Base-by-base conservation (phyloP, 2,797 vertebrate species). In the Ficedula albicollis region DNA sequence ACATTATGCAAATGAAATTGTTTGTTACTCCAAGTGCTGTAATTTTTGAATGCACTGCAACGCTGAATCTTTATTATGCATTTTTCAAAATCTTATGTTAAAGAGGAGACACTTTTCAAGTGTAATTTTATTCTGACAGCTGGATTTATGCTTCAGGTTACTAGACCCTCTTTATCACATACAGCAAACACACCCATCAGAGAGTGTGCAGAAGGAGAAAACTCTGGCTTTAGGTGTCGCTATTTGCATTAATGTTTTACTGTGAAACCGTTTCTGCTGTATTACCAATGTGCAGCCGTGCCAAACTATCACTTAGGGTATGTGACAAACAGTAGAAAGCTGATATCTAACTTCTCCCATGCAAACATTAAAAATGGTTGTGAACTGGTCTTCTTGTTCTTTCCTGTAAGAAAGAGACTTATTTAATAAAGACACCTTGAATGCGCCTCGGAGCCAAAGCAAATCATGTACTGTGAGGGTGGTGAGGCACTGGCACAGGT, bases 1-100 rank as follows among this genome's bases (percentile, higher is more conserved):
- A 9, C 0, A 1, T 62, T 51, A 56, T 0, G 10, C 27, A 48
- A 18, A 4, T 52, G 29, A 63, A 80, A 46, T 77, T 34, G 9
- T 36, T 68, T 81, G 69, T 72, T 67, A 4, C 36, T 25, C 9
- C 41, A 23, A 60, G 23, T 54, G n/a, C 18, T 49, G 23, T 43
- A 18, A 29, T 51, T 68, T 77, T 60, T 51, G 69, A 29, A 36
- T 26, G 77, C 56, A 19, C 54, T 89, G 75, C 66, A 54, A 39
- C 11, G 10, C 38, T 15, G 21, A 3, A 67, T 60, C 26, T 44
- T 74, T 36, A 25, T 16, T 48, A 34, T 0, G 0, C 49, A 10
- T 54, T 83, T 78, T 84, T 54, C 29, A 60, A 81, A 84, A 48
- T 44, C 14, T 27, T 21, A 51, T 15, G 6, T 48, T 78, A 56